A percentile compares a stretch with the other conserved stretches of the same genome.
Evolutionary conservation across 2,888 invertebrate genomes (phyloP).

Genomic region (Lottia scabra): DNA sequence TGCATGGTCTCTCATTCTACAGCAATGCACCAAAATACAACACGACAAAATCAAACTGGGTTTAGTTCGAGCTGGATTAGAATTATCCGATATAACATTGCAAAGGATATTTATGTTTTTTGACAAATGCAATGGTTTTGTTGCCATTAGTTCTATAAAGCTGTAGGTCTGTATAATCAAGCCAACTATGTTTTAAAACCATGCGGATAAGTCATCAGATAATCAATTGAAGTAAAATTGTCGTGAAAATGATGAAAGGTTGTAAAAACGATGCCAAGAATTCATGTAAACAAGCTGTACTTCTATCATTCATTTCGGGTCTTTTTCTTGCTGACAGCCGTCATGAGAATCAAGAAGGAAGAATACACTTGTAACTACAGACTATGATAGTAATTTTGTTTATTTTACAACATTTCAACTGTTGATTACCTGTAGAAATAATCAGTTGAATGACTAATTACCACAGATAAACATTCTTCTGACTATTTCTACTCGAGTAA

Average conservation of each 20-base stretch:
- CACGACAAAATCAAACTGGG: too few relatives aligned
- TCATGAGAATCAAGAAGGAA: neutral
- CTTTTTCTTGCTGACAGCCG: neutral
- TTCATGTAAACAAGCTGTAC: neutral
- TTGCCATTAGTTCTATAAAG: too few relatives aligned
- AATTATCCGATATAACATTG: too few relatives aligned
- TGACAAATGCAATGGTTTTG: too few relatives aligned
- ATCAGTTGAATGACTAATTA: slow-evolving; percentile 3
- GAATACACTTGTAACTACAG: slow-evolving; percentile 4
- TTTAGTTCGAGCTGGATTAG: too few relatives aligned
- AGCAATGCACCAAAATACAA: too few relatives aligned
- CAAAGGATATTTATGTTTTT: too few relatives aligned
- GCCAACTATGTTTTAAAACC: neutral
- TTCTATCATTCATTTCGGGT: neutral
- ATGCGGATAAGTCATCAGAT: neutral
- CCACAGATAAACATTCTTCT: neutral
- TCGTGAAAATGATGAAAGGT: slow-evolving; percentile 3
- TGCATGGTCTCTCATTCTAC: too few relatives aligned
- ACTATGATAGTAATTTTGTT: neutral
- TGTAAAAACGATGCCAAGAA: neutral
- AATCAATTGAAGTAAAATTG: neutral
- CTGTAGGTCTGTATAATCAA: too few relatives aligned
- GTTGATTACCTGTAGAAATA: neutral
- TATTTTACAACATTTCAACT: slow-evolving; percentile 6
- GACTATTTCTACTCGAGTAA: neutral